Evolutionary conservation across 2,888 invertebrate species (phyloP).

Genomic region (Orthonevra nobilis): DNA sequence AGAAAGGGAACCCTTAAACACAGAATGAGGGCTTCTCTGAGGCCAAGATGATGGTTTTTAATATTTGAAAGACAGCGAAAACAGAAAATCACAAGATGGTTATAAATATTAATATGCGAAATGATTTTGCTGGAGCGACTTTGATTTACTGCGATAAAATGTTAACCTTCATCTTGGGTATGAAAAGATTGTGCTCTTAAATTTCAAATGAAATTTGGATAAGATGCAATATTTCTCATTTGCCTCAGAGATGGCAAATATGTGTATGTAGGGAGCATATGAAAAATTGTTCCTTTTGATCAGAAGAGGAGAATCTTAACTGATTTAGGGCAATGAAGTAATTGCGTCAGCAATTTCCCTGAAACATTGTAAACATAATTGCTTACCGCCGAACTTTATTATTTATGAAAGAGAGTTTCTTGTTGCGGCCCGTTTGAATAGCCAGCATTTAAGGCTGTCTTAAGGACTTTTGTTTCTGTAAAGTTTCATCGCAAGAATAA

Average conservation of each 20-base stretch:
- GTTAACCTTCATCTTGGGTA: conserved; percentile 37
- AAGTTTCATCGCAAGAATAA: no score
- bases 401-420: no score
- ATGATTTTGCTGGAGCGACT: conserved; percentile 26
- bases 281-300: not conserved
- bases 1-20: not conserved
- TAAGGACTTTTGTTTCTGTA: no score
- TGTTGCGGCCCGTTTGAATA: no score
- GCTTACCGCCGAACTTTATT: conserved; percentile 1
- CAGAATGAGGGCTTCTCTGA: not conserved
- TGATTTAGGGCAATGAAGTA: conserved; percentile 22
- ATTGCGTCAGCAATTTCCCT: conserved; percentile 6
- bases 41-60: conserved; percentile 55
- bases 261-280: no score
- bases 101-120: conserved; percentile 53
- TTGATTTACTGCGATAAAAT: conserved; percentile 54
- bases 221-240: not conserved
- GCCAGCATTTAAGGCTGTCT: no score
- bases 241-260: conserved; percentile 13
- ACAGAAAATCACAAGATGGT: conserved; percentile 47
- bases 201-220: conserved; percentile 21
- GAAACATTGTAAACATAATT: conserved; percentile 23
- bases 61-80: conserved; percentile 54
- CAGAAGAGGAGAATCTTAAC: not conserved
- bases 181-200: conserved; percentile 6